Evolutionary conservation across 37 sponge, comb jelly and placozoan genomes (phyloP).

Genomic region (Chondrilla cf. caribensis): DNA sequence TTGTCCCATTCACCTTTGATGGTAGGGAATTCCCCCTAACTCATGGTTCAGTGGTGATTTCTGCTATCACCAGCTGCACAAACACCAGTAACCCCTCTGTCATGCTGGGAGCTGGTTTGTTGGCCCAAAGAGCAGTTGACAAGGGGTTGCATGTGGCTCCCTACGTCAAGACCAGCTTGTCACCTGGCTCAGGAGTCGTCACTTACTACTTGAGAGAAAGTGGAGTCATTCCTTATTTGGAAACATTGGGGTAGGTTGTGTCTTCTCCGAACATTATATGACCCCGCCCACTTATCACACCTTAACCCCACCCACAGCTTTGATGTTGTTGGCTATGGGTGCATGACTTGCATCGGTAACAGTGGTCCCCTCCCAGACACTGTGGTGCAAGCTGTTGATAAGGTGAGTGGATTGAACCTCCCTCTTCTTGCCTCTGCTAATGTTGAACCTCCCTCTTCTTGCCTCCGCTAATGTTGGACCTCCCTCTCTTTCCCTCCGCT

Average conservation of each 20-base stretch:
- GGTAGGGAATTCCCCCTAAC: slow-evolving; percentile 58
- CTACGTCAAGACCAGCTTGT: slow-evolving; percentile 86
- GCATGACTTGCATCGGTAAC: slow-evolving; percentile 94
- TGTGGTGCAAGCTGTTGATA: slow-evolving; percentile 71
- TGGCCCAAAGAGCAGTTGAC: slow-evolving; percentile 85
- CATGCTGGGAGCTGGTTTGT: slow-evolving; percentile 92
- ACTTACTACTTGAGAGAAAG: slow-evolving; percentile 86
- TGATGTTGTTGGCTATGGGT: slow-evolving; percentile 82
- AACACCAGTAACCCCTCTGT: slow-evolving; percentile 96
- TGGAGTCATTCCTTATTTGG: slow-evolving; percentile 85
- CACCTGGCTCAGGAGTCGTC: slow-evolving; percentile 84
- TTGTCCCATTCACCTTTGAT: slow-evolving; percentile 58
- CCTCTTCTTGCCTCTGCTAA: not conserved
- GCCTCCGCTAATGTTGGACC: too few relatives aligned
- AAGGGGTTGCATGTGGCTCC: slow-evolving; percentile 76
- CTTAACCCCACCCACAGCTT: slow-evolving; percentile 36
- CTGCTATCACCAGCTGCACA: slow-evolving; percentile 95
- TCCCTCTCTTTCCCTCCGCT: too few relatives aligned
- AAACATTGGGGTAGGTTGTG: slow-evolving; percentile 70
- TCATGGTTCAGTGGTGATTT: slow-evolving; percentile 89
- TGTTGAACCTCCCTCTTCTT: not conserved
- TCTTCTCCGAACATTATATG: not conserved
- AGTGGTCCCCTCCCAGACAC: slow-evolving; percentile 82
- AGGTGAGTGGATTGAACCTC: slow-evolving; percentile 18
- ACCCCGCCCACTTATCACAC: too few relatives aligned